These are phyloP conservation scores for Euzophera pinguis DNA, from an alignment of 2,888 invertebrate genomes.

Conservation along the genomic window DNA sequence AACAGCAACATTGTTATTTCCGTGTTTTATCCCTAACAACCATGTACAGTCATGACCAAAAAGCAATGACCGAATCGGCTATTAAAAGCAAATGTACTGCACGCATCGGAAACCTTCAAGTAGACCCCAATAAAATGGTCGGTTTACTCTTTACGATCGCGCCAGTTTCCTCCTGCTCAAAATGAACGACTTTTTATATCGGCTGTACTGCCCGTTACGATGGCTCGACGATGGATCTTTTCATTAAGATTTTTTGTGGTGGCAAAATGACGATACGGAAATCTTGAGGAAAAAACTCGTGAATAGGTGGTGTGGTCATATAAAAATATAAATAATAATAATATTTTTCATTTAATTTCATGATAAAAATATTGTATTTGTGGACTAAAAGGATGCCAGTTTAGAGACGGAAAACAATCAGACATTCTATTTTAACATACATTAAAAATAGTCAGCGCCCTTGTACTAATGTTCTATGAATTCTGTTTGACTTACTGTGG, in stretches of 20 bases:
- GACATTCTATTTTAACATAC: too few species aligned
- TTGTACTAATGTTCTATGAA: too few species aligned
- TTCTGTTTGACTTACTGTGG: too few species aligned
- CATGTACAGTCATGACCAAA: neutral
- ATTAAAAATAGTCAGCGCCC: too few species aligned
- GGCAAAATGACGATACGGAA: neutral
- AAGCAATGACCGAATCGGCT: constrained; percentile 1
- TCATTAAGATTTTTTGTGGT: neutral
- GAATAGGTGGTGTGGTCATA: too few species aligned
- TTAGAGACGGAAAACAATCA: too few species aligned
- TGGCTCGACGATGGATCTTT: neutral
- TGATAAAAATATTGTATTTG: too few species aligned
- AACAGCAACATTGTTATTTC: neutral
- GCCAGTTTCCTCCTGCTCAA: constrained; percentile 14
- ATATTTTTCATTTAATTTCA: too few species aligned
- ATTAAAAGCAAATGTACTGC: constrained; percentile 1
- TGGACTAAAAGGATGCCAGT: too few species aligned
- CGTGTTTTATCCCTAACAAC: neutral
- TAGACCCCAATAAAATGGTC: constrained; percentile 13
- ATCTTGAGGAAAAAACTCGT: too few species aligned
- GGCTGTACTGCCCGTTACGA: constrained; percentile 14
- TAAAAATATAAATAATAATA: too few species aligned
- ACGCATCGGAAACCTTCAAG: constrained; percentile 6
- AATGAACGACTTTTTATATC: constrained; percentile 23
- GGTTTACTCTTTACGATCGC: constrained; percentile 9